Conservation (phyloP, 2,113 vertebrate genomes). For the Brevimyrus niger region DNA sequence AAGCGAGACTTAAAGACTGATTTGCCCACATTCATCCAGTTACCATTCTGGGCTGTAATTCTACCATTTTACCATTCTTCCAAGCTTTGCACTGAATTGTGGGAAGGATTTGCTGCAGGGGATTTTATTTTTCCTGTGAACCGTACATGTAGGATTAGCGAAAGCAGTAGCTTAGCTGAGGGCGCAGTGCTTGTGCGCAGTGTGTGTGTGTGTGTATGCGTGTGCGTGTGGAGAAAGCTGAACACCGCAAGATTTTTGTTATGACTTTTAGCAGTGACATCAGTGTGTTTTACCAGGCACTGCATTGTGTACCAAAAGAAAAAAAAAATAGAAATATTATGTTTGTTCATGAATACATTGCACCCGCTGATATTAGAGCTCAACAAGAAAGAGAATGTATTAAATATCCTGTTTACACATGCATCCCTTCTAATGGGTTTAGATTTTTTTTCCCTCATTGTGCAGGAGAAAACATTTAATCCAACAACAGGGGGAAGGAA, state of each 20-base stretch:
- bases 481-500: conserved; percentile 50
- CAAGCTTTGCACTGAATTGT: conserved; percentile 22
- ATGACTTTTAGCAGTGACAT: conserved; percentile 39
- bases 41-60: not conserved
- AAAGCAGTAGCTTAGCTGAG: conserved; percentile 45
- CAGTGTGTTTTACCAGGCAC: conserved; percentile 32
- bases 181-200: conserved; percentile 26
- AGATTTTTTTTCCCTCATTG: conserved; percentile 25
- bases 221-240: conserved; percentile 39
- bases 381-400: conserved; percentile 31
- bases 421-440: conserved; percentile 25
- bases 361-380: conserved; percentile 12
- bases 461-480: conserved; percentile 35
- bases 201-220: conserved; percentile 29
- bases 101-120: conserved; percentile 11
- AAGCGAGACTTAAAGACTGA: conserved; percentile 15
- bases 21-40: not conserved
- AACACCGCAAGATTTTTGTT: conserved; percentile 52
- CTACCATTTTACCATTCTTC: not conserved
- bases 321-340: not conserved
- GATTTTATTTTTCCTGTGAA: conserved; percentile 2
- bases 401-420: conserved; percentile 20
- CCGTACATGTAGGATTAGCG: conserved; percentile 27
- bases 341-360: not conserved
- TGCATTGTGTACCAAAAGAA: conserved; percentile 47